These are phyloP conservation scores for Oopsacas minuta DNA, from an alignment of 37 sponge, comb jelly and placozoan species.

Conservation along the genomic window DNA sequence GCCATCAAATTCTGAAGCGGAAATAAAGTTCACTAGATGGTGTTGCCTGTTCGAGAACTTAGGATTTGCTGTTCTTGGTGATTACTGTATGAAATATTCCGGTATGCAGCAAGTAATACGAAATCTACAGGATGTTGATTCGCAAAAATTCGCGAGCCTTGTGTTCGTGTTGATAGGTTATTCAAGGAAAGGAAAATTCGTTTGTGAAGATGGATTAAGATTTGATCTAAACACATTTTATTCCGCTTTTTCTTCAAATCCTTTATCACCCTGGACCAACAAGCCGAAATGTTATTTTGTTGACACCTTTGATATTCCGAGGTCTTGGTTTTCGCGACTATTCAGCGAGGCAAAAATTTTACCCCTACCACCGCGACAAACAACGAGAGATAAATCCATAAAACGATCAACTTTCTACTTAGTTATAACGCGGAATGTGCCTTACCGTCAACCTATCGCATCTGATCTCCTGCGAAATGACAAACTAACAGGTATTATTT, in stretches of 20 bases:
- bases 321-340: not conserved
- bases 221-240: not conserved
- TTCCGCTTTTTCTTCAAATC: not conserved
- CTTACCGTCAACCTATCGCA: not conserved
- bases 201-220: not conserved
- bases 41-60: not conserved
- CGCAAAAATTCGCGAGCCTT: constrained; percentile 6
- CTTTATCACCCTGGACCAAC: not conserved
- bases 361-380: not conserved
- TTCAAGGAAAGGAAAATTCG: constrained; percentile 1
- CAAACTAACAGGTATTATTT: not conserved
- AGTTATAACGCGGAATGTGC: not conserved
- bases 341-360: not conserved
- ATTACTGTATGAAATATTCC: not conserved
- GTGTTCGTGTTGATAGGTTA: not conserved
- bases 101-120: not conserved
- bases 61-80: not conserved
- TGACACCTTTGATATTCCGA: not conserved
- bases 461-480: not conserved
- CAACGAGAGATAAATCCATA: not conserved
- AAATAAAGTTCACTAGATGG: not conserved
- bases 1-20: constrained; percentile 2
- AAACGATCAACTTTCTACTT: not conserved
- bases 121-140: not conserved
- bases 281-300: not conserved